Conservation (phyloP, 2,888 invertebrate genomes). For the Alviniconcha strummeri region DNA sequence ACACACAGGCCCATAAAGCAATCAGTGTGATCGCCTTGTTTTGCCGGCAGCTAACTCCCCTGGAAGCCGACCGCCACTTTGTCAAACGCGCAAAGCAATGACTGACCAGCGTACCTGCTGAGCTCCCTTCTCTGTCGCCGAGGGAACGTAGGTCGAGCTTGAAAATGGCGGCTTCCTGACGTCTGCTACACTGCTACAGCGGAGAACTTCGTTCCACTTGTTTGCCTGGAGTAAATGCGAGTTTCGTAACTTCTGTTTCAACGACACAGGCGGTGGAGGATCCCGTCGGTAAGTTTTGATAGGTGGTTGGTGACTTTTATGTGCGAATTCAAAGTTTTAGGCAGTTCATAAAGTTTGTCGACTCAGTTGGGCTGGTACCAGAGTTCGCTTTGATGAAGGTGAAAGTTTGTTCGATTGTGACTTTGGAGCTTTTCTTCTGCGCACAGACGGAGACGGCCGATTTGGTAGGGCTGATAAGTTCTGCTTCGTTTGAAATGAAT, state of each 20-base stretch:
- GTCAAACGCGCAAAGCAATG: neutral
- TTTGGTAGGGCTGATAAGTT: no score
- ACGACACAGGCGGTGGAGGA: neutral
- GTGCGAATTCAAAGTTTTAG: neutral
- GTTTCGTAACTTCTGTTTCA: neutral
- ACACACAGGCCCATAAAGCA: neutral
- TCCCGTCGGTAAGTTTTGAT: neutral
- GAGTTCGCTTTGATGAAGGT: no score
- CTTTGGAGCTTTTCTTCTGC: no score
- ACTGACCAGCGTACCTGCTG: conserved; percentile 9
- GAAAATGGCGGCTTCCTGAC: conserved; percentile 29
- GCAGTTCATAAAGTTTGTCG: no score
- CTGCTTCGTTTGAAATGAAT: no score
- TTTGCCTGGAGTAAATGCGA: conserved; percentile 9
- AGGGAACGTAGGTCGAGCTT: conserved; percentile 19
- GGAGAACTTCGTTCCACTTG: neutral
- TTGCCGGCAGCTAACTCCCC: neutral
- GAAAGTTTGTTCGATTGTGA: no score
- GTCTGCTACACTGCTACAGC: conserved; percentile 21
- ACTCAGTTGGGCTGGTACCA: no score
- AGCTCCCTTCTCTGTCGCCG: conserved; percentile 28
- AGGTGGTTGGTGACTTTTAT: neutral
- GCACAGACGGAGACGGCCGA: no score
- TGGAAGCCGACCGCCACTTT: neutral
- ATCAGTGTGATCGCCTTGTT: no score